Evolutionary conservation across 2,888 invertebrate species (phyloP).

Genomic region (Tineola bisselliella): DNA sequence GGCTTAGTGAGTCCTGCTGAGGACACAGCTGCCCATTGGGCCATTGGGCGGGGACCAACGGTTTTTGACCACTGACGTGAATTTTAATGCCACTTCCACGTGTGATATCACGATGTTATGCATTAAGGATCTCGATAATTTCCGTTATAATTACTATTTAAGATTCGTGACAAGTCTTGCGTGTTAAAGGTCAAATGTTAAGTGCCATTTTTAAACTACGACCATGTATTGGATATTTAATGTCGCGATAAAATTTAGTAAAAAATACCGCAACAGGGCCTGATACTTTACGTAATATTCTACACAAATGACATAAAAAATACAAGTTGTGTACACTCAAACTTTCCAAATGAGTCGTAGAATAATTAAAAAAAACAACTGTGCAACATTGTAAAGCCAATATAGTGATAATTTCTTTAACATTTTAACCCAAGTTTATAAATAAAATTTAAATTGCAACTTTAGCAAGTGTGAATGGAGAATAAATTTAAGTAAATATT

Average conservation of each 20-base stretch:
- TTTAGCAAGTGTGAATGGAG: constrained; percentile 9
- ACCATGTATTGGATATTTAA: no score
- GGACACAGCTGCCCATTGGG: constrained; percentile 46
- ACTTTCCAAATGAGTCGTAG: no score
- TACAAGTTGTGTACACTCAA: no score
- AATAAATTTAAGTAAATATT: constrained; percentile 11
- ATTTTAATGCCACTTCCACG: constrained; percentile 27
- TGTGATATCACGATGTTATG: background rate
- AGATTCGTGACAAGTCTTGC: background rate
- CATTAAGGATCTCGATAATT: background rate
- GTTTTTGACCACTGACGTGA: constrained; percentile 33
- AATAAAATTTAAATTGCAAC: background rate
- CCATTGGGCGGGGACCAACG: constrained; percentile 44
- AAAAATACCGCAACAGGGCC: no score
- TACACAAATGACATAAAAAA: no score
- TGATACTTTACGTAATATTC: no score
- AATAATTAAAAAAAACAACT: no score
- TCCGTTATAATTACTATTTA: background rate
- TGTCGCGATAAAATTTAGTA: no score
- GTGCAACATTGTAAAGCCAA: background rate
- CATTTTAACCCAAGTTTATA: background rate
- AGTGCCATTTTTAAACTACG: no score
- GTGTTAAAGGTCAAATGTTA: no score
- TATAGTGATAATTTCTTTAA: background rate
- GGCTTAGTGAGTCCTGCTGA: constrained; percentile 38